Base-by-base conservation (phyloP, 2,888 invertebrate genomes). In the Zhuqinia jingwanae region DNA sequence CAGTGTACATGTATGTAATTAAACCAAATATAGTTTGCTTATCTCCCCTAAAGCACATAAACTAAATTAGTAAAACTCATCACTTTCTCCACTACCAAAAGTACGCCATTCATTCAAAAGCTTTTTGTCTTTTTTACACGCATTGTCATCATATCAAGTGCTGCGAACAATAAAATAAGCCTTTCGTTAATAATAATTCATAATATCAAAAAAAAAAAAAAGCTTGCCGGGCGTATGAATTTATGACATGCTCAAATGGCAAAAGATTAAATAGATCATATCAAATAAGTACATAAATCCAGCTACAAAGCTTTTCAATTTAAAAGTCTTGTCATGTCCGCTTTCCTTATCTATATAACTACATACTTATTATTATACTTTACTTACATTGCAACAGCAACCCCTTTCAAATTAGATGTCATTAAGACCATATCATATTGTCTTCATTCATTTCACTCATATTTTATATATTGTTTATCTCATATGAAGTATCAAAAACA, bases 241-340 rank as follows among this genome's bases (percentile, higher is more conserved):
- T 30, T 36, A 63, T 63, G 30, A 36, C 30, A 15, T n/a, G n/a
- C 27, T 13, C 63, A 36, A 22, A 63, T 63, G 63, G 30, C 63
- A 63, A 10, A 36, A 70, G 80, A 80, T 70, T 81, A 81, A 81
- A 73, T 73, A 81, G 81, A 81, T 81, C 81, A 73, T 80, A 68
- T 68, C 60, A 47, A 42, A 56, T 70, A 56, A 70, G 56, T 68
- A 25, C 80, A 68, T 80, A 53, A 36, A 68, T 63, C 58, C 27
- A 27, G 1, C 47, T 63, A 80, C 68, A 20, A 42, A 27, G 56
- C 80, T 47, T 68, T 36, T 63, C 30, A 63, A 30, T 80, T 70
- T 56, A 63, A 63, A 60, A 56, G 30, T 79, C 53, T 25, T 70
- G 70, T 65, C 65, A 79, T 77, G 36, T 63, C 79, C 50, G 50